Base-by-base conservation (phyloP, 2,113 vertebrate genomes). In the Uropsilus gracilis region DNA sequence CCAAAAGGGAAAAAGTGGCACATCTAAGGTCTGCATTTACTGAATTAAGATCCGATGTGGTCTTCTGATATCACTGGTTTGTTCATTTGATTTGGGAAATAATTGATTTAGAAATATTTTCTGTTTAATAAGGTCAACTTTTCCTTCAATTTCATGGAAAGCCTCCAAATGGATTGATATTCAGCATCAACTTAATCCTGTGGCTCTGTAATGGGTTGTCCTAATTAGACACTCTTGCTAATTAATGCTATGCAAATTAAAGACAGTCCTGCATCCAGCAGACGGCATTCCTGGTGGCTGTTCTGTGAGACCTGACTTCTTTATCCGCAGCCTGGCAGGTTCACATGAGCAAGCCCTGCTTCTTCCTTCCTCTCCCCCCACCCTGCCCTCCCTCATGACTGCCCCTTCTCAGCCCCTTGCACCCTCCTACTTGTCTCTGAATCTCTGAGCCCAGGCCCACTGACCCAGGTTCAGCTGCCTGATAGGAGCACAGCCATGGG, bases 191-290 rank as follows among this genome's bases (percentile, higher is more conserved):
- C 53, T 75, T 63, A 26, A 5, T 28, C 3, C 63, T 57, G 53
- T 8, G 73, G 80, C 92, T 91, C 68, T 68, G 72, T 88, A 63
- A 96, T 0, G 81, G 81, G 63, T 64, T 69, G 91, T 86, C 75
- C 86, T 95, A 94, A 97, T 97, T 90, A 97, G 95, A 96, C 48
- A 77, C 87, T 96, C 89, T 94, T 83, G 75, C 84, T 97, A 96
- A 97, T 96, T 66, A 97, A 55, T 42, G 66, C 59, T 39, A 44
- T 32, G 68, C 83, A 91, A 91, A 97, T 95, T 59, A 92, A 53
- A 96, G 46, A 53, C 93, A 75, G 73, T 39, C 63, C 57, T n/a
- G 59, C 44, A 14, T 59, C 90, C 68, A 14, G 18, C 7, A 84
- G 95, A 42, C 17, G 0, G 3, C 5, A 16, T 72, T 72, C 86